phyloP scores from a whole-genome alignment of 2,797 vertebrate genomes.

The Gorsachius magnificus region DNA sequence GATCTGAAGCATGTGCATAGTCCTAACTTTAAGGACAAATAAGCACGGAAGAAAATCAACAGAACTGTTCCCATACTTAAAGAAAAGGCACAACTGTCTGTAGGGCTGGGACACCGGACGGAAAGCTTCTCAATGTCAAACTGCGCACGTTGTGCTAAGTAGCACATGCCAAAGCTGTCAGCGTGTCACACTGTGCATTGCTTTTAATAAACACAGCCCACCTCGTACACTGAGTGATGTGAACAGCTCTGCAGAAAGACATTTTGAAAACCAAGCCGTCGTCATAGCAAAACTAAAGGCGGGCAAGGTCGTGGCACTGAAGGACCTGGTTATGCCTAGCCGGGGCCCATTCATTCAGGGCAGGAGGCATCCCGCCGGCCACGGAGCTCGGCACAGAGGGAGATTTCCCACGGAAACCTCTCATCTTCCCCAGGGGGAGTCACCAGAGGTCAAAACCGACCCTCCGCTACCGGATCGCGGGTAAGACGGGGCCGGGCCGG shows the following conservation, averaged over 20 bases:
- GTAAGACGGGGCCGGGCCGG: neutral
- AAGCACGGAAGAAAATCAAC: neutral
- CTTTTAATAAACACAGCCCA: neutral
- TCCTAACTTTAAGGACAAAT: neutral
- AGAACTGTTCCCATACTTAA: neutral
- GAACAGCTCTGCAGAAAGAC: neutral
- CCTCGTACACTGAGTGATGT: neutral
- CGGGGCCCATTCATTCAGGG: neutral
- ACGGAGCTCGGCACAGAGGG: neutral
- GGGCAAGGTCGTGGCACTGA: neutral
- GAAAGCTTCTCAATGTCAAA: conserved; percentile 19
- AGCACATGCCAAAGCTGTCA: neutral
- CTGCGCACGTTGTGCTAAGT: rapidly evolving
- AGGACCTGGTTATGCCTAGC: neutral
- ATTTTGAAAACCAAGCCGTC: neutral
- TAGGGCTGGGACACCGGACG: neutral
- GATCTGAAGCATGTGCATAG: rapidly evolving
- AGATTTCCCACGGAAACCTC: neutral
- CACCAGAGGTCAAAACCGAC: neutral
- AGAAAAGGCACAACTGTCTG: neutral
- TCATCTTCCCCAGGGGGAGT: neutral
- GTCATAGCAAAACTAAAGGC: neutral
- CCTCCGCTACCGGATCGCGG: neutral
- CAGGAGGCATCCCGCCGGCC: neutral
- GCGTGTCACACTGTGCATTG: neutral